Evolutionary conservation across 2,888 invertebrate species (phyloP).

Genomic region (Thymelicus lineola): DNA sequence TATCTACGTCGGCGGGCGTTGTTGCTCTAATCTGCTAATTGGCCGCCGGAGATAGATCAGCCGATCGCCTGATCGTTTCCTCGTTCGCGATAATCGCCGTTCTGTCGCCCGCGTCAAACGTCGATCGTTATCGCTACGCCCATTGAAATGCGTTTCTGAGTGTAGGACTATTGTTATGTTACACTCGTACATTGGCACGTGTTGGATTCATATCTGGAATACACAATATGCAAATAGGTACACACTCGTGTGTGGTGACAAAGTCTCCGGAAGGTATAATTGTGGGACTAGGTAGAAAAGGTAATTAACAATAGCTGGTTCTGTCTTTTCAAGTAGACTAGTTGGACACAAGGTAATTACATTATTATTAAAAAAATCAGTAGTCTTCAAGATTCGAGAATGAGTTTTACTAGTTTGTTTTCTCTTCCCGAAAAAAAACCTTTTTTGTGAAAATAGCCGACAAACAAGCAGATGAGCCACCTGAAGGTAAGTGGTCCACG

Average conservation of each 20-base stretch:
- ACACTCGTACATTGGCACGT: conserved; percentile 12
- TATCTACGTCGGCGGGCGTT: conserved; percentile 68
- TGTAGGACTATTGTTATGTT: conserved; percentile 41
- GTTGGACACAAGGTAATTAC: no score
- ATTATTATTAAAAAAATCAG: no score
- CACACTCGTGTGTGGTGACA: neutral
- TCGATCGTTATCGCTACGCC: conserved; percentile 72
- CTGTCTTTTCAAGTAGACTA: no score
- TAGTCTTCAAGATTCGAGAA: no score
- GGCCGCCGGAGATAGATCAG: conserved; percentile 76
- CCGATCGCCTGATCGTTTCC: conserved; percentile 80
- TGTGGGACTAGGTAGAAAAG: no score
- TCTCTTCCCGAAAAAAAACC: no score
- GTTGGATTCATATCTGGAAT: neutral
- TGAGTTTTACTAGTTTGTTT: no score
- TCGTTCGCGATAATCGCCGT: conserved; percentile 68
- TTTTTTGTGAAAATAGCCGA: no score
- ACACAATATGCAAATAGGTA: neutral
- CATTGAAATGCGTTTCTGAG: conserved; percentile 73
- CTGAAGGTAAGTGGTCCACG: no score
- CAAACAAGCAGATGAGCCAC: no score
- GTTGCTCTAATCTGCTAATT: conserved; percentile 83
- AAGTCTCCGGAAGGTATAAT: no score
- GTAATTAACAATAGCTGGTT: no score
- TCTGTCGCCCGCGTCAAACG: conserved; percentile 76